Base-by-base conservation (phyloP, 2,113 vertebrate species). In the Oreocharis arfaki region DNA sequence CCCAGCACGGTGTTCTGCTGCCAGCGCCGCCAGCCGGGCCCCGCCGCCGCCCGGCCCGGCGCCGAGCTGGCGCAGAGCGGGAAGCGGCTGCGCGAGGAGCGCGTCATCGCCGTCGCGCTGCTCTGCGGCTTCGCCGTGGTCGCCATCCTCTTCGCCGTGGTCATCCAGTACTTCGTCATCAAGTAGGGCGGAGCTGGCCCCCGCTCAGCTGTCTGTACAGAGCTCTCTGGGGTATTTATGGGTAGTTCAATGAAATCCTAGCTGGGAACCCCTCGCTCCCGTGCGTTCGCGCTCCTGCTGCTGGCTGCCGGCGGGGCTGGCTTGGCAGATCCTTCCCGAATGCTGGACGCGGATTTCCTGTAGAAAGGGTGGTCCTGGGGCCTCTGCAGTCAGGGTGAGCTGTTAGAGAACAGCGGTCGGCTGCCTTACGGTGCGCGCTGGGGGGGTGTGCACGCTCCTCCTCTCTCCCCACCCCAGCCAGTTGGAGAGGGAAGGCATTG, bases 101-200 rank as follows among this genome's bases (percentile, higher is more conserved):
- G 97, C 52, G 97, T 96, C 80, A 79, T 96, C 11, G 98, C 98
- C 22, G 33, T 98, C 4, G 84, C 97, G 32, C 97, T 98, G 33
- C 96, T 98, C 18, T 91, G 98, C 12, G 96, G 97, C 17, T 98
- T 98, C 26, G 97, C 98, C 1, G 70, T 97, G 16, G 84, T 98
- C 14, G 98, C 98, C 20, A 96, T 98, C 64, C 83, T 98, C 19
- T 98, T 98, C 27, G 98, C 98, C 10, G 96, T 98, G 33, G 86
- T 98, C 64, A 98, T 98, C 81, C 98, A 98, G 95, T 97, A 98
- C 96, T 97, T 98, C 19, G 94, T 98, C 52, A 98, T 98, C 91
- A 98, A 98, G 88, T 98, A 98, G 94, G 75, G 11, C 3, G 5
- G 78, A 84, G 70, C 78, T 23, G 21, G 41, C 87, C 68, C 68